Percentiles rank a stretch among this genome's conserved stretches.
phyloP scores from a whole-genome alignment of 2,797 vertebrate species.

The Centropyge bicolor region DNA sequence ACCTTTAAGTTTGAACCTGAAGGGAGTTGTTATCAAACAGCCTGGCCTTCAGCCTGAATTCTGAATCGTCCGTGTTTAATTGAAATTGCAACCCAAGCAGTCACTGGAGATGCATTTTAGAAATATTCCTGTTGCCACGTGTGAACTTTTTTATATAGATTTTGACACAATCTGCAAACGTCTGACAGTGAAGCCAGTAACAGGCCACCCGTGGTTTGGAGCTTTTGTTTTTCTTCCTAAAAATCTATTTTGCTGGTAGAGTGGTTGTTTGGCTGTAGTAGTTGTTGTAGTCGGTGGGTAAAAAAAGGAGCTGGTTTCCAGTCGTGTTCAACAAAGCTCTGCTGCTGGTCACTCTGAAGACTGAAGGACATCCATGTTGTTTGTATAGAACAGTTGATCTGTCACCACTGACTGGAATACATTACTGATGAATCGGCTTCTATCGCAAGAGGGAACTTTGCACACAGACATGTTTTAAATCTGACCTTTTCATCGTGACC shows the following conservation, averaged over 20 bases:
- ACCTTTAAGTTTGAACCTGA: neutral
- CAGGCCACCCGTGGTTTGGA: neutral
- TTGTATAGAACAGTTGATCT: neutral
- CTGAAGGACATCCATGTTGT: neutral
- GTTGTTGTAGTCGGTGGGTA: neutral
- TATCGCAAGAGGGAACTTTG: constrained; percentile 56
- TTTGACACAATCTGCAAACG: neutral
- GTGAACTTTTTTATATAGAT: constrained; percentile 7
- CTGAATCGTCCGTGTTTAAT: neutral
- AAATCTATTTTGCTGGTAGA: constrained; percentile 20
- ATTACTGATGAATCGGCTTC: constrained; percentile 21
- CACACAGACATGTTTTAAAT: constrained; percentile 49
- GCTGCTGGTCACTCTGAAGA: constrained; percentile 34
- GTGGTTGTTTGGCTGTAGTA: constrained; percentile 11
- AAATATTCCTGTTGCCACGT: neutral
- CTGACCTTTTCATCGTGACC: constrained; percentile 26
- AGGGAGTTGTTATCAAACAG: too few relatives aligned
- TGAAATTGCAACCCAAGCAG: neutral
- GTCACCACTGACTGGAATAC: constrained; percentile 13
- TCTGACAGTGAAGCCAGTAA: neutral
- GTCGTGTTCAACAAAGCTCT: constrained; percentile 31
- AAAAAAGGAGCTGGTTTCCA: neutral
- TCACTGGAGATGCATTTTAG: constrained; percentile 4
- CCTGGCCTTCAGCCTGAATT: neutral
- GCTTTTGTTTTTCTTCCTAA: constrained; percentile 23